Percentiles rank a stretch among this genome's conserved stretches.
Conservation (phyloP, 2,113 vertebrate species). For the Xiphophorus couchianus region DNA sequence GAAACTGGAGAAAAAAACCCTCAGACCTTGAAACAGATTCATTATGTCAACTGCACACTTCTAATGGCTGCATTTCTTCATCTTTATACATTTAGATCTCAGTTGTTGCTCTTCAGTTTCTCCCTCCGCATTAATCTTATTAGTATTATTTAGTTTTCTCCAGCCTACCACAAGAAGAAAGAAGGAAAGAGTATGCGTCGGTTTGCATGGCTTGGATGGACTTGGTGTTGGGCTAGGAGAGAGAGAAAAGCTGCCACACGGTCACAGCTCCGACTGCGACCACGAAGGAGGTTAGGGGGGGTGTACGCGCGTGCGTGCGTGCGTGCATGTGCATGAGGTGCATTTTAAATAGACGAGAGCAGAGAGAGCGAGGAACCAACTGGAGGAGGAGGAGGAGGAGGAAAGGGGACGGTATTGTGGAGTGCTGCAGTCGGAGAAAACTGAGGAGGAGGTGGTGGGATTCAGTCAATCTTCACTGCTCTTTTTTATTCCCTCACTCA, state of each 20-base stretch:
- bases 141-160: background rate
- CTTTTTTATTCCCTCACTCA: background rate
- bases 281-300: background rate
- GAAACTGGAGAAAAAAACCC: conserved; percentile 9
- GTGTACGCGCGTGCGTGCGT: conserved; percentile 37
- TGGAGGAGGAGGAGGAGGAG: conserved; percentile 24
- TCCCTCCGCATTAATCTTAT: background rate
- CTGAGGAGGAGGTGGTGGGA: conserved; percentile 44
- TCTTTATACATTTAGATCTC: background rate
- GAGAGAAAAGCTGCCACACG: conserved; percentile 36
- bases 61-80: conserved; percentile 1
- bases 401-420: conserved; percentile 51
- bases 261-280: conserved; percentile 22
- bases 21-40: conserved; percentile 55
- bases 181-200: background rate
- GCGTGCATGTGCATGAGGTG: conserved; percentile 68
- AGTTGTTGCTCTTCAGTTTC: background rate
- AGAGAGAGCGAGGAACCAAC: conserved; percentile 10
- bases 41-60: conserved; percentile 25
- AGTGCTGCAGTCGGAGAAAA: conserved; percentile 66
- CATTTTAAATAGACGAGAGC: conserved; percentile 66
- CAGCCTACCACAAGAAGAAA: background rate
- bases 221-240: too few species aligned
- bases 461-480: conserved; percentile 34
- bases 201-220: background rate